These are phyloP conservation scores for Rhimphoctona megacephalus DNA, from an alignment of 2,888 invertebrate genomes.

Conservation along the genomic window DNA sequence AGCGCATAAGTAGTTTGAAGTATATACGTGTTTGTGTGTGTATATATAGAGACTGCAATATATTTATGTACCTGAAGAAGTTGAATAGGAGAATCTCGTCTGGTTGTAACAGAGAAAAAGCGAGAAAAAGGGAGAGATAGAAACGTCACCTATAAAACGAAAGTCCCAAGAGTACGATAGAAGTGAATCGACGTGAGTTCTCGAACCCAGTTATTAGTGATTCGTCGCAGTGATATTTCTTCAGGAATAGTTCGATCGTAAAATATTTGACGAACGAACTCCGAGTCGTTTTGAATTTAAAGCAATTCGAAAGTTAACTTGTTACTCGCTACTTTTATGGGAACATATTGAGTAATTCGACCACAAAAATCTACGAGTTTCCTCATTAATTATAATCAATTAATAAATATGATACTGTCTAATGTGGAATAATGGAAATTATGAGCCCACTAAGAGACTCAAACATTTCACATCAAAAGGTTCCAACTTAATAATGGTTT, in stretches of 20 bases:
- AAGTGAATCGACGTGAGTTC: slow-evolving; percentile 55
- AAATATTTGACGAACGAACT: slow-evolving; percentile 64
- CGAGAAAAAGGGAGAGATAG: not conserved
- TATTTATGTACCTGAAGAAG: not conserved
- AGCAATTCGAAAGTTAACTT: slow-evolving; percentile 5
- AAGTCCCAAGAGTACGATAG: slow-evolving; percentile 66
- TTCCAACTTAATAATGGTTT: slow-evolving; percentile 54
- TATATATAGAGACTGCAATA: not conserved
- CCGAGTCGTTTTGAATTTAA: slow-evolving; percentile 25
- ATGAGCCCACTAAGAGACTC: not conserved
- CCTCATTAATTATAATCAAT: not conserved
- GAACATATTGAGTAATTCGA: not conserved
- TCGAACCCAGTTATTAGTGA: slow-evolving; percentile 70
- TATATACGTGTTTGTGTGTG: not conserved
- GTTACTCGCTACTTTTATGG: not conserved
- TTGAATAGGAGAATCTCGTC: slow-evolving; percentile 33
- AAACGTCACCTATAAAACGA: slow-evolving; percentile 67
- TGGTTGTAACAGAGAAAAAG: slow-evolving; percentile 4
- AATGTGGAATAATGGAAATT: not conserved
- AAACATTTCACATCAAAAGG: slow-evolving; percentile 15
- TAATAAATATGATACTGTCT: not conserved
- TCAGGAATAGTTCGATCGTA: slow-evolving; percentile 48
- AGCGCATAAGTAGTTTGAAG: slow-evolving; percentile 10
- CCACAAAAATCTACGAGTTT: not conserved
- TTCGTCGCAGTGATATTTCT: slow-evolving; percentile 69